Base-by-base conservation (phyloP, 2,888 invertebrate species). In the Ochropacha duplaris region DNA sequence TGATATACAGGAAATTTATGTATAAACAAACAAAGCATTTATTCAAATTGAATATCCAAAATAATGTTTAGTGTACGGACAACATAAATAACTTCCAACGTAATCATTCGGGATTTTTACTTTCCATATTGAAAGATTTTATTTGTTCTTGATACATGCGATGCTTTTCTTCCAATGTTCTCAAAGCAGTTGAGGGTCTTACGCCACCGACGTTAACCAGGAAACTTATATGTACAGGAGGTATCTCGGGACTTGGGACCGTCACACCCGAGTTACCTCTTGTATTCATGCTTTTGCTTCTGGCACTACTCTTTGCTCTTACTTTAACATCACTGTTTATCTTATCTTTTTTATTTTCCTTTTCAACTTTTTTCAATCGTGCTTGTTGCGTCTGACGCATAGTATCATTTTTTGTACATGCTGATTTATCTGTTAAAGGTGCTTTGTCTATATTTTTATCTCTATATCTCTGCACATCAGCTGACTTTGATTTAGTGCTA, bases 91-190 rank as follows among this genome's bases (percentile, higher is more conserved):
- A 24, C 2, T 51, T 39, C 2, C n/a, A n/a, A 44, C n/a, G 11
- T 22, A 31, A 34, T 31, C 1, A 34, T 31, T 52, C 26, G 19
- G 31, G 31, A 16, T 72, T 66, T 58, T 73, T 74, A 26, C 77
- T 76, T 16, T 84, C 76, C 65, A 80, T 72, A 22, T 70, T 68
- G 60, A 85, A 88, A 0, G 74, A 70, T 67, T 87, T 92, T 0
- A 92, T 86, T 76, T 86, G 84, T 54, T 90, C 90, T 65, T 92
- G 90, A 62, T 87, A 92, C 78, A 87, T 83, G 22, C 81, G 75
- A 64, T 92, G 92, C 68, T 90, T 90, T 60, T 90, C 89, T 65
- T 92, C 92, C 22, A 92, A 70, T n/a, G 66, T 78, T 60, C 69
- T 79, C 16, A 92, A 65, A 16, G 88, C 79, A 57, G 76, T 88